A percentile compares a stretch with the other conserved stretches of the same genome.
Conservation (phyloP, 53 echinoderm and acorn worm species). For the Arbacia lixula region DNA sequence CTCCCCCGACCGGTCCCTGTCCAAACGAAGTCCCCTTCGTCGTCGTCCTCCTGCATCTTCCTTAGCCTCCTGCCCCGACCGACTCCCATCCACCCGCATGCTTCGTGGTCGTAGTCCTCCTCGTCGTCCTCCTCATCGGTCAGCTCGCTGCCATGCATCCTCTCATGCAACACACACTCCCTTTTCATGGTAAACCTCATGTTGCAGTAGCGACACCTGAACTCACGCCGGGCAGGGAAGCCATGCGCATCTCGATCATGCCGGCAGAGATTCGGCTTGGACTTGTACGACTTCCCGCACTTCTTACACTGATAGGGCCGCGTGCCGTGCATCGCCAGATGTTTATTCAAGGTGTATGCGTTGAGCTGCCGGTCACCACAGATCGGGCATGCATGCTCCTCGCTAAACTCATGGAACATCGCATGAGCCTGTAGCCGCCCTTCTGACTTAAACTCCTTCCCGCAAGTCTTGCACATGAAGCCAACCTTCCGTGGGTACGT, state of each 20-base stretch:
- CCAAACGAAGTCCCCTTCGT: not conserved
- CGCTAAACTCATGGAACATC: constrained; percentile 2
- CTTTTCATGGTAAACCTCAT: not conserved
- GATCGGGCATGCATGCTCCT: constrained; percentile 12
- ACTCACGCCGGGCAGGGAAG: not conserved
- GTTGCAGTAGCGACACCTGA: not conserved
- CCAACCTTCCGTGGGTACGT: not conserved
- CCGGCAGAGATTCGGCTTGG: not conserved
- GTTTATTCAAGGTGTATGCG: not conserved
- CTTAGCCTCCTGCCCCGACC: not conserved
- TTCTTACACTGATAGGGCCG: not conserved
- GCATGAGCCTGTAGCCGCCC: constrained; percentile 22
- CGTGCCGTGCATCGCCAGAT: not conserved
- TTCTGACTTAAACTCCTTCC: not conserved
- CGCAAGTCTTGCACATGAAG: constrained; percentile 22
- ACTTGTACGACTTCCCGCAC: constrained; percentile 11
- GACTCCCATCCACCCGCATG: not conserved
- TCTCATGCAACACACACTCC: constrained; percentile 15
- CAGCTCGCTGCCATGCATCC: not conserved
- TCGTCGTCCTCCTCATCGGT: too few species aligned
- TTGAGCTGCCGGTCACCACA: constrained; percentile 1
- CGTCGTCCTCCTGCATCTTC: not conserved
- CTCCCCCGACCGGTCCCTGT: not conserved
- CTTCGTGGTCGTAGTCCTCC: not conserved
- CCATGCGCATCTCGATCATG: constrained; percentile 42